A percentile compares a stretch with the other conserved stretches of the same genome.
Evolutionary conservation across 2,113 vertebrate species (phyloP).

Genomic region (Myrmophylax atrothorax): DNA sequence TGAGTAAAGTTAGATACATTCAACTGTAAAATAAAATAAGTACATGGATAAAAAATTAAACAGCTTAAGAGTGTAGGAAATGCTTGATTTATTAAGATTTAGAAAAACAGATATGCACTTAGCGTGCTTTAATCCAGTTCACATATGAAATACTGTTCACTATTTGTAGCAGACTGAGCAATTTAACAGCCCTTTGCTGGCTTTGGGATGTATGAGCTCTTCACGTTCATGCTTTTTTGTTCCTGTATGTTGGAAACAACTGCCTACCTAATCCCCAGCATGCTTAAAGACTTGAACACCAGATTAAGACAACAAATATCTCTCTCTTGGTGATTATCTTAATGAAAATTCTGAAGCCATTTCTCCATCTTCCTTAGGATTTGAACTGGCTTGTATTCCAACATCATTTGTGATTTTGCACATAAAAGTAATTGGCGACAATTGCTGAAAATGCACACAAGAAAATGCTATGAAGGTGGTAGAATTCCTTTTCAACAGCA

Average conservation of each 20-base stretch:
- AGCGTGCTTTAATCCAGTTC: background rate
- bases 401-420: background rate
- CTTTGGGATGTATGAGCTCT: background rate
- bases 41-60: background rate
- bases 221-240: rapidly evolving
- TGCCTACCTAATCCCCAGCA: background rate
- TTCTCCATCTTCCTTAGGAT: background rate
- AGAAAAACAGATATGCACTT: background rate
- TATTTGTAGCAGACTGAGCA: background rate
- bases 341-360: background rate
- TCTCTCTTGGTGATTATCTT: background rate
- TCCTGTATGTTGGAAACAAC: background rate
- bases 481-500: background rate
- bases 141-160: background rate
- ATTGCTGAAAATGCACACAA: background rate
- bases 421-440: background rate
- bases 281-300: background rate
- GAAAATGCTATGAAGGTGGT: background rate
- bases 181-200: background rate
- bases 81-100: background rate
- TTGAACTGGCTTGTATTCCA: background rate
- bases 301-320: background rate
- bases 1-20: background rate
- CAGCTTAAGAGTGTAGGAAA: background rate
- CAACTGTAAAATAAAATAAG: background rate